Evolutionary conservation across 2,113 vertebrate species (phyloP).

Genomic region (Microtus pennsylvanicus): DNA sequence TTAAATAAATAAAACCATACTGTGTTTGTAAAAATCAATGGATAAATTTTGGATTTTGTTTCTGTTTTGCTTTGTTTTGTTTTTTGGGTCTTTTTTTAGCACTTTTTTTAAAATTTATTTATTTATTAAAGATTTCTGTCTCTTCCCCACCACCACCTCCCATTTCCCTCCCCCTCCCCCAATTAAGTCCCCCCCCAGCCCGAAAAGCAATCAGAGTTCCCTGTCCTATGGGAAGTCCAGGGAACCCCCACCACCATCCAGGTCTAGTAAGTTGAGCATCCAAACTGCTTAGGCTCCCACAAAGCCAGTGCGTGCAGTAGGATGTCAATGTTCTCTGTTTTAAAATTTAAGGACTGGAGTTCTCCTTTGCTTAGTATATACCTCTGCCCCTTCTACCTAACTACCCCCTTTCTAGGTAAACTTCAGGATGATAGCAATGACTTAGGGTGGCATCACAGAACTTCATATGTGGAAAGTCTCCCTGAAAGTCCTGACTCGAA

Average conservation of each 20-base stretch:
- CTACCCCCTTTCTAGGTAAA: neutral
- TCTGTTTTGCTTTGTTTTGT: neutral
- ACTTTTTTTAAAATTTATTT: too few species aligned
- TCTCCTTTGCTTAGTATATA: neutral
- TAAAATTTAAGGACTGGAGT: neutral
- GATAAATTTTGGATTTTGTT: neutral
- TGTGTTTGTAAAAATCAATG: neutral
- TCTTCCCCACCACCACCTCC: too few species aligned
- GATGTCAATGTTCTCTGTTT: neutral
- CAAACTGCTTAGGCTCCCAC: too few species aligned
- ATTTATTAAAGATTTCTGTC: too few species aligned
- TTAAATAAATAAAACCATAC: neutral
- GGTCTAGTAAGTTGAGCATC: too few species aligned
- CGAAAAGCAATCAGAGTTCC: too few species aligned
- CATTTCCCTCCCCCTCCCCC: too few species aligned
- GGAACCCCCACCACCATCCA: too few species aligned
- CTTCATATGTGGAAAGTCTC: neutral
- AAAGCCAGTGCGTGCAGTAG: too few species aligned
- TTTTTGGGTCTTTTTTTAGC: neutral
- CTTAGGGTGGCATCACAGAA: neutral
- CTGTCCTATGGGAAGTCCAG: too few species aligned
- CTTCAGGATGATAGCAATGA: neutral
- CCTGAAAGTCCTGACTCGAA: neutral
- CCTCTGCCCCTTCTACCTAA: neutral
- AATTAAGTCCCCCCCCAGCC: too few species aligned